phyloP scores from a whole-genome alignment of 2,113 vertebrate species.

The Campylomormyrus tamandua region DNA sequence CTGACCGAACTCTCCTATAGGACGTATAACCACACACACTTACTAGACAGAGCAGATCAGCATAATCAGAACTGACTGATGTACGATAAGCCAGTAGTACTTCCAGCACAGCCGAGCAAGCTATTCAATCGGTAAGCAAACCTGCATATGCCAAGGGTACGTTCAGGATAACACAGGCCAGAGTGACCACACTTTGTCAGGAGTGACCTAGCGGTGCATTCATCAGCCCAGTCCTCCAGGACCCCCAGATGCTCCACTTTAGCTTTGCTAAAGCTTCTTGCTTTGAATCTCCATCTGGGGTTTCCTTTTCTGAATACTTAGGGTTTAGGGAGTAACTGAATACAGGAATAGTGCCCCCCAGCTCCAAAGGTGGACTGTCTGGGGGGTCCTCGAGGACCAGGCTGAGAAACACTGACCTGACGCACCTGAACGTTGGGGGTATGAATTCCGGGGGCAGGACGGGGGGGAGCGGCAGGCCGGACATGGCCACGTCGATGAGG shows the following conservation, averaged over 20 bases:
- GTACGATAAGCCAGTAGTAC: neutral
- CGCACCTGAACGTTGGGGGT: slow-evolving; percentile 90
- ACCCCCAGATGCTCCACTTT: neutral
- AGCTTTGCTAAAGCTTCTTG: neutral
- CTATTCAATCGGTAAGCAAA: neutral
- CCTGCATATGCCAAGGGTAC: neutral
- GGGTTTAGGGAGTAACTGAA: neutral
- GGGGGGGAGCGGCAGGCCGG: slow-evolving; percentile 83
- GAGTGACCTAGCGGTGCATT: neutral
- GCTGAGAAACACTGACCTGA: neutral
- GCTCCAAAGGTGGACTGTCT: neutral
- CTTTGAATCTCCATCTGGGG: neutral
- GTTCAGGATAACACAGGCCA: neutral
- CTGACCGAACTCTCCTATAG: slow-evolving; percentile 82
- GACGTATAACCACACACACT: neutral
- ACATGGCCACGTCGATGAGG: slow-evolving; percentile 96
- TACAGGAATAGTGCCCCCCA: neutral
- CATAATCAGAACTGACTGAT: neutral
- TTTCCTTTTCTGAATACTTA: neutral
- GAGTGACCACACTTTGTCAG: neutral
- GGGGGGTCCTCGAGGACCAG: neutral
- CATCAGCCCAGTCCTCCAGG: neutral
- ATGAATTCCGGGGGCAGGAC: slow-evolving; percentile 83
- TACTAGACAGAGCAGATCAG: neutral
- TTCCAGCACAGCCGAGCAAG: neutral